Percentiles rank a stretch among this genome's conserved stretches.
phyloP scores from a whole-genome alignment of 2,888 invertebrate genomes.

The Drosophila mimica region DNA sequence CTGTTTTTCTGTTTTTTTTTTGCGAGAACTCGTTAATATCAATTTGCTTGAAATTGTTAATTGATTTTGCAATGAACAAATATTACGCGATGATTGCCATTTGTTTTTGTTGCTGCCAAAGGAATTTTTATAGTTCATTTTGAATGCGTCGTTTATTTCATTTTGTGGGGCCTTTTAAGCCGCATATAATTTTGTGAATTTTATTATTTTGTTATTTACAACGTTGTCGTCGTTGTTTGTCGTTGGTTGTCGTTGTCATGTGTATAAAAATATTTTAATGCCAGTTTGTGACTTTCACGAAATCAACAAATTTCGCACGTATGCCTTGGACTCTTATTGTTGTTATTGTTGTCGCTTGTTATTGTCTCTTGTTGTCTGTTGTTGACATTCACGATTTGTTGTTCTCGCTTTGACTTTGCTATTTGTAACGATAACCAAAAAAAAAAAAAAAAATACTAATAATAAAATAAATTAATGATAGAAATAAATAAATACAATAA shows the following conservation, averaged over 20 bases:
- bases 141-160: slow-evolving; percentile 35
- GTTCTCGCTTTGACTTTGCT: slow-evolving; percentile 34
- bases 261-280: slow-evolving; percentile 64
- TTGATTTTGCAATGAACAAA: slow-evolving; percentile 82
- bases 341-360: slow-evolving; percentile 1
- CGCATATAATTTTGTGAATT: slow-evolving; percentile 65
- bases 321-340: slow-evolving; percentile 33
- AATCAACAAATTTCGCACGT: slow-evolving; percentile 71
- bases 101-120: slow-evolving; percentile 23
- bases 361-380: slow-evolving; percentile 31
- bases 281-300: slow-evolving; percentile 68
- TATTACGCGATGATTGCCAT: slow-evolving; percentile 74
- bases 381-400: slow-evolving; percentile 46
- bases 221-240: slow-evolving; percentile 20
- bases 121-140: slow-evolving; percentile 45
- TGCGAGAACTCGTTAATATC: slow-evolving; percentile 81
- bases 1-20: slow-evolving; percentile 11
- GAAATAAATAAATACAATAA: neutral
- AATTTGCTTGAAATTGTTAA: slow-evolving; percentile 82
- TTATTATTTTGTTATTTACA: slow-evolving; percentile 76
- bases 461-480: neutral
- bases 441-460: neutral
- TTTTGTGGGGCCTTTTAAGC: slow-evolving; percentile 60
- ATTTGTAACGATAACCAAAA: slow-evolving; percentile 51
- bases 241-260: slow-evolving; percentile 28